Percentiles rank a stretch among this genome's conserved stretches.
These are phyloP conservation scores for Sebastes cheni DNA, from an alignment of 2,797 vertebrate genomes.

Conservation along the genomic window DNA sequence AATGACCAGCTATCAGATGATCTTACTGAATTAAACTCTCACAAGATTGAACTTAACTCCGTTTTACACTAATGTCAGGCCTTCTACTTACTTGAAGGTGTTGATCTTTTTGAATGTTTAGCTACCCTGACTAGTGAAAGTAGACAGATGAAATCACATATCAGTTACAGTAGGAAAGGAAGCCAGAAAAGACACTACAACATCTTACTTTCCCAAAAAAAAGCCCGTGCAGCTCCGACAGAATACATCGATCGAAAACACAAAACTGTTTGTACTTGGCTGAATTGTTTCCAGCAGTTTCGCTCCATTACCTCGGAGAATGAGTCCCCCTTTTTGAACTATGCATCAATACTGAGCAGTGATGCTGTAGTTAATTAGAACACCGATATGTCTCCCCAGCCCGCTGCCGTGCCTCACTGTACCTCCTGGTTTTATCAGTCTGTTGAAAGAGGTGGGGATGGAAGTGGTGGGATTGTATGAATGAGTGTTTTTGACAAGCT, in stretches of 20 bases:
- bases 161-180: neutral
- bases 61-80: neutral
- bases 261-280: constrained; percentile 4
- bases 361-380: constrained; percentile 33
- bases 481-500: constrained; percentile 29
- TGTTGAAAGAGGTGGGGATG: neutral
- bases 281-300: constrained; percentile 29
- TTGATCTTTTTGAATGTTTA: constrained; percentile 16
- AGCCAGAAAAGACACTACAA: neutral
- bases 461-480: neutral
- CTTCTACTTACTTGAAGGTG: neutral
- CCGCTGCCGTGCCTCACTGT: constrained; percentile 18
- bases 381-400: neutral
- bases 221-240: neutral
- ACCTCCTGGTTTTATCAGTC: constrained; percentile 12
- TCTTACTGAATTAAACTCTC: neutral
- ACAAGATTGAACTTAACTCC: neutral
- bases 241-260: neutral
- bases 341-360: constrained; percentile 37
- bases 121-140: neutral
- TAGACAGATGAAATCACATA: neutral
- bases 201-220: neutral
- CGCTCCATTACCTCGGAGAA: constrained; percentile 42
- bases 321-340: constrained; percentile 28
- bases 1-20: neutral